These are phyloP conservation scores for Scomber colias DNA, from an alignment of 2,113 vertebrate genomes.

Conservation along the genomic window DNA sequence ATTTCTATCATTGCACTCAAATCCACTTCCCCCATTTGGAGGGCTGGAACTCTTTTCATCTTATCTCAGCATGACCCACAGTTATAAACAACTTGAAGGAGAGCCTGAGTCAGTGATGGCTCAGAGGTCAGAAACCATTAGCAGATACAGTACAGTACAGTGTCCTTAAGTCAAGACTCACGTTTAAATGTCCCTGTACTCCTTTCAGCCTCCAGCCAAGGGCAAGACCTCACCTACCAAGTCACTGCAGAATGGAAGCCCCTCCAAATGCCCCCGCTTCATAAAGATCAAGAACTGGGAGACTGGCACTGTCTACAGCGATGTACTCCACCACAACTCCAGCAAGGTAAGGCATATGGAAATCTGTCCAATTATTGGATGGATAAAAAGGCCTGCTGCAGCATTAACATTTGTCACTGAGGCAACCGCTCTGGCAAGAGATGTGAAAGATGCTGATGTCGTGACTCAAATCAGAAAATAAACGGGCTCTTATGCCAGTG, in stretches of 20 bases:
- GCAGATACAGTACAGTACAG: not conserved
- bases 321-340: conserved; percentile 91
- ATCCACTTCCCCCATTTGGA: not conserved
- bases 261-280: conserved; percentile 94
- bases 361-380: not conserved
- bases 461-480: not conserved
- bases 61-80: conserved; percentile 5
- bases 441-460: not conserved
- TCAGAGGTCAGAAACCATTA: conserved; percentile 15
- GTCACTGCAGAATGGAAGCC: conserved; percentile 88
- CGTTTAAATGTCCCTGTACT: conserved; percentile 35
- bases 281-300: conserved; percentile 98
- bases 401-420: not conserved
- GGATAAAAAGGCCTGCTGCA: not conserved
- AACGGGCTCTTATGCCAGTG: not conserved
- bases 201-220: conserved; percentile 77
- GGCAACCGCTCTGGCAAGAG: not conserved
- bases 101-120: conserved; percentile 16
- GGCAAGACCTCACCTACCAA: conserved; percentile 88
- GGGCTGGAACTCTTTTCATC: not conserved
- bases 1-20: conserved; percentile 9
- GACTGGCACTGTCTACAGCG: conserved; percentile 87
- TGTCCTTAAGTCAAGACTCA: not conserved
- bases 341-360: conserved; percentile 86
- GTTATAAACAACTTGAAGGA: conserved; percentile 7